phyloP scores from a whole-genome alignment of 2,888 invertebrate genomes.

The Didymodactylos carnosus region DNA sequence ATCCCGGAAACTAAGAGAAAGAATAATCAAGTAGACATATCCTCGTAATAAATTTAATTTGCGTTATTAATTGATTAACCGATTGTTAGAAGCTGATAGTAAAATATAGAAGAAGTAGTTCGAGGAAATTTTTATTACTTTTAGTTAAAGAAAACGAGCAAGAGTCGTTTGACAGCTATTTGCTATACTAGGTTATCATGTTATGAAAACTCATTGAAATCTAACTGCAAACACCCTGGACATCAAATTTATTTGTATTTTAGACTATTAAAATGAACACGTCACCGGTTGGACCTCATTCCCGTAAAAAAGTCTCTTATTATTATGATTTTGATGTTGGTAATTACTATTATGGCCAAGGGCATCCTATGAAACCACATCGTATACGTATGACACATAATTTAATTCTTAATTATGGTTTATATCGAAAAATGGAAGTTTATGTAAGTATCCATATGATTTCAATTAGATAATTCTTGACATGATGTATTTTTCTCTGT shows the following conservation, averaged over 20 bases:
- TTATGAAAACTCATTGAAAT: too few species aligned
- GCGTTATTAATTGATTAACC: too few species aligned
- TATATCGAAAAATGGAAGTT: slow-evolving; percentile 89
- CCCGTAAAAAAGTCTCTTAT: slow-evolving; percentile 59
- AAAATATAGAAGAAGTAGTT: too few species aligned
- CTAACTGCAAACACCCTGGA: too few species aligned
- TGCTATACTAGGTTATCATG: too few species aligned
- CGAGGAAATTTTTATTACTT: too few species aligned
- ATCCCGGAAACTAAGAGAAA: too few species aligned
- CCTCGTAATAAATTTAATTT: too few species aligned
- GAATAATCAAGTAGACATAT: too few species aligned
- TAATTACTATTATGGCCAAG: slow-evolving; percentile 97
- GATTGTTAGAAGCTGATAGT: too few species aligned
- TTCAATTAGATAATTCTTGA: not conserved
- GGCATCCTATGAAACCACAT: slow-evolving; percentile 99
- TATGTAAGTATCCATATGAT: not conserved
- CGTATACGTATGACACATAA: slow-evolving; percentile 99
- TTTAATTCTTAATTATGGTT: slow-evolving; percentile 85
- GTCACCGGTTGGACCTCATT: not conserved
- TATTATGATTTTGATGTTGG: slow-evolving; percentile 99
- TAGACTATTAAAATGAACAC: not conserved
- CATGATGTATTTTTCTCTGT: not conserved
- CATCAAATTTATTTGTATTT: not conserved
- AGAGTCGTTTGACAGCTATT: too few species aligned
- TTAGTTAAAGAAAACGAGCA: too few species aligned